Base-by-base conservation (phyloP, 2,888 invertebrate species). In the Drosophila buzzatii region DNA sequence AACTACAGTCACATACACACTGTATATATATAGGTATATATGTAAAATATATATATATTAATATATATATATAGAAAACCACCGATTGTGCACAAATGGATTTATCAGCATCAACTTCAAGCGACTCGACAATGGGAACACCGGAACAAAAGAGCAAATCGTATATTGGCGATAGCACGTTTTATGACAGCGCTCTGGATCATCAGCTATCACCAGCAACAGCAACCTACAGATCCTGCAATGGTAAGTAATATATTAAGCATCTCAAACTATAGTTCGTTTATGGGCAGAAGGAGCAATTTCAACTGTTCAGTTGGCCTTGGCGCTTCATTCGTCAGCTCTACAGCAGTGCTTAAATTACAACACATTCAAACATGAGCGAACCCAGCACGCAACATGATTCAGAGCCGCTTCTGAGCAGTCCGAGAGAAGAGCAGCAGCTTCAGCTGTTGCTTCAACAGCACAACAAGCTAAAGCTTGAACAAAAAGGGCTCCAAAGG, bases 181-280 rank as follows among this genome's bases (percentile, higher is more conserved):
- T 92, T 10, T 93, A 93, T 70, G 90, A 90, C 49, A 92, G 92
- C 62, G 92, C 92, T 31, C 70, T 92, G 66, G 93, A 92, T 42
- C 90, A 91, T 53, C 85, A 80, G 82, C 35, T 89, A 23, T 89
- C 49, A 3, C n/a, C 49, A 18, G 71, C 75, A 45, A 79, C 90
- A 47, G 78, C 90, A 42, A 67, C 74, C 37, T 91, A 85, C 73
- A 89, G 77, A 68, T 91, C 91, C 18, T 90, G 90, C 67, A 90
- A 82, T 74, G 93, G 93, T 92, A 16, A 72, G 71, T 67, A 33
- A 6, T 2, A 12, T 2, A 16, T 23, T 6, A 9, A 12, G 2
- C 18, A 33, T 31, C 10, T 37, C 0, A 37, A 37, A 16, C 9
- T 35, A 8, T 51, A 51, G 7, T 2, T 35, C 7, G 3, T 51